Conservation (phyloP, 2,888 invertebrate species). For the Melangyna quadrimaculata region DNA sequence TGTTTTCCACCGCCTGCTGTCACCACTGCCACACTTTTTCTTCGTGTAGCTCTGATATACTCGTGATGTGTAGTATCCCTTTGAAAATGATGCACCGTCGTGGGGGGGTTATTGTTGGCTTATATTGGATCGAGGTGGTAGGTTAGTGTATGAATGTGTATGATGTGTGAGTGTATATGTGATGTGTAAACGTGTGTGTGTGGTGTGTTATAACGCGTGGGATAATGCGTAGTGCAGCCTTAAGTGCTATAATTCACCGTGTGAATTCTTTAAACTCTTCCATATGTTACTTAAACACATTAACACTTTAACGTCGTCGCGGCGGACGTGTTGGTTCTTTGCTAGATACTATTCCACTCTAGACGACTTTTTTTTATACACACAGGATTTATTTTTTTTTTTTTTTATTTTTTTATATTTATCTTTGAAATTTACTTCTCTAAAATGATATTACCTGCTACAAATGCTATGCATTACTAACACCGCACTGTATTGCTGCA, state of each 20-base stretch:
- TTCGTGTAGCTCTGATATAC: constrained; percentile 46
- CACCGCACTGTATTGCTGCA: constrained; percentile 46
- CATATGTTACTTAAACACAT: constrained; percentile 68
- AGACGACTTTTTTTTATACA: constrained; percentile 10
- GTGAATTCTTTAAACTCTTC: constrained; percentile 64
- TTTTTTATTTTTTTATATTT: neutral
- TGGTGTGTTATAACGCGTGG: constrained; percentile 70
- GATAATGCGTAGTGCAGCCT: constrained; percentile 69
- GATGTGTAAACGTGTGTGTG: constrained; percentile 1
- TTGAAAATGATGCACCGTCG: constrained; percentile 46
- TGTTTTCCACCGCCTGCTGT: constrained; percentile 68
- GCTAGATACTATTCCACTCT: constrained; percentile 35
- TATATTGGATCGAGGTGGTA: neutral
- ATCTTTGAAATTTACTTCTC: constrained; percentile 16
- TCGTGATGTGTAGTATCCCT: constrained; percentile 47
- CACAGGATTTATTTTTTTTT: constrained; percentile 10
- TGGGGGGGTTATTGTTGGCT: neutral
- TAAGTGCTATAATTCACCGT: constrained; percentile 71
- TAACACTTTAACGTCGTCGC: constrained; percentile 54
- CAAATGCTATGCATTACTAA: constrained; percentile 56
- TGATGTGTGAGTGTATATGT: constrained; percentile 25
- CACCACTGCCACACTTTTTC: constrained; percentile 48
- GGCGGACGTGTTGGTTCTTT: constrained; percentile 18
- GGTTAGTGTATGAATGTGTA: constrained; percentile 13
- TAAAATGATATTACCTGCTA: constrained; percentile 47